Evolutionary conservation across 2,888 invertebrate species (phyloP).

Genomic region (Chalcosyrphus nemorum): DNA sequence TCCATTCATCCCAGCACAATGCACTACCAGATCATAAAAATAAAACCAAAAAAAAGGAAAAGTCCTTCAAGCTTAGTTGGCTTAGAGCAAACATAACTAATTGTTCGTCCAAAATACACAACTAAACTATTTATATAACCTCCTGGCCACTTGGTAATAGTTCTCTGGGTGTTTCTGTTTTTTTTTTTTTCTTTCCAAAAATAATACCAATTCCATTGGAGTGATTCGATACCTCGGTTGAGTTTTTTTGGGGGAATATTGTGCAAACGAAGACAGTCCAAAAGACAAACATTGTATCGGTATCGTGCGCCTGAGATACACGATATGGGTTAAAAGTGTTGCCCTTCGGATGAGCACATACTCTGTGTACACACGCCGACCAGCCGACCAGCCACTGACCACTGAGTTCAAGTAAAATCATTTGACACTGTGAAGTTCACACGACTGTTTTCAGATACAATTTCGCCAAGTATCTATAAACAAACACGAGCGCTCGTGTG

Average conservation of each 20-base stretch:
- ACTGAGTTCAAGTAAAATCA: slow-evolving; percentile 44
- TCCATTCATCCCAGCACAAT: slow-evolving; percentile 14
- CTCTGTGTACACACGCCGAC: slow-evolving; percentile 8
- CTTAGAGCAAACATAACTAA: background rate
- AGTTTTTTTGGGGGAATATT: background rate
- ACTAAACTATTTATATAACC: background rate
- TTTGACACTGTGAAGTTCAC: slow-evolving; percentile 40
- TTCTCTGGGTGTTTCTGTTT: background rate
- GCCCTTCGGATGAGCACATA: slow-evolving; percentile 8
- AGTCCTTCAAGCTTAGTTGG: background rate
- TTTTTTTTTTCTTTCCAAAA: too few species aligned
- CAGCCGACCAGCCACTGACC: too few species aligned
- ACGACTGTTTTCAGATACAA: slow-evolving; percentile 27
- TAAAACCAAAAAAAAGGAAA: too few species aligned
- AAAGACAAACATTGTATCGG: slow-evolving; percentile 8
- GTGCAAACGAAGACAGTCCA: slow-evolving; percentile 24
- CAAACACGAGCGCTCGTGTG: slow-evolving; percentile 21
- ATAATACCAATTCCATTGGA: slow-evolving; percentile 14
- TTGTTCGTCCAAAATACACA: background rate
- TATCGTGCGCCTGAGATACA: background rate
- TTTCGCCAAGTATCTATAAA: slow-evolving; percentile 29
- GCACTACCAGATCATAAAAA: background rate
- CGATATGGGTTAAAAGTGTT: slow-evolving; percentile 11
- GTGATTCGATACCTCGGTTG: background rate
- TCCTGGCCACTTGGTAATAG: background rate